Base-by-base conservation (phyloP, 2,797 vertebrate species). In the Cossypha caffra region DNA sequence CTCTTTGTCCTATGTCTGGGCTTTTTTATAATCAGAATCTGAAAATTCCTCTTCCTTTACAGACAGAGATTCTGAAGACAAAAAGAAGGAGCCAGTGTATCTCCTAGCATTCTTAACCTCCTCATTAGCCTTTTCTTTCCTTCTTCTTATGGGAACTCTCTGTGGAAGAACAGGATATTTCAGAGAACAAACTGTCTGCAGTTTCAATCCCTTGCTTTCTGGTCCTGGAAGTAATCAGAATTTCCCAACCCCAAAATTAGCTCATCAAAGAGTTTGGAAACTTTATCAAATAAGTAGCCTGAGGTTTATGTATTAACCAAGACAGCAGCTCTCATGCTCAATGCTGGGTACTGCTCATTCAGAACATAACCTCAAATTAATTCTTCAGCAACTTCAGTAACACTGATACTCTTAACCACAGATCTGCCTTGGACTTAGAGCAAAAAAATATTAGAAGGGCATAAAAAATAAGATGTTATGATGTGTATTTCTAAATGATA, bases 131-230 rank as follows among this genome's bases (percentile, higher is more conserved):
- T 95, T 96, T 95, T 92, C 75, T 88, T 95, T 93, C 78, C 40
- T 95, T 90, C 93, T 96, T 95, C 93, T 95, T 93, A 95, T 80
- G 58, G 91, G 85, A 91, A 88, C 42, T 86, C 64, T 95, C 93
- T 91, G 91, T 86, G 90, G 72, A 97, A 95, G 94, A 97, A 95
- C 19, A 95, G 94, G 89, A 52, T 89, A 93, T 93, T 96, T 96
- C 93, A 95, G 94, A 95, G 93, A 92, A 95, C 80, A 94, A 92
- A 81, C 0, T 4, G 37, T 73, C 86, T 92, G 77, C 55, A 87
- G 43, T 89, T 94, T 82, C 78, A 87, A 75, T 63, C 47, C 47
- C 81, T 72, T 72, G n/a, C 40, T 82, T 93, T 87, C 74, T 83
- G 55, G 23, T 82, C 47, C 48, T 90, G 43, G 82, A 89, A 93